Evolutionary conservation across 2,888 invertebrate genomes (phyloP), one percentile per base, ranked within the genome.

Genomic region (Volucella inanis): DNA sequence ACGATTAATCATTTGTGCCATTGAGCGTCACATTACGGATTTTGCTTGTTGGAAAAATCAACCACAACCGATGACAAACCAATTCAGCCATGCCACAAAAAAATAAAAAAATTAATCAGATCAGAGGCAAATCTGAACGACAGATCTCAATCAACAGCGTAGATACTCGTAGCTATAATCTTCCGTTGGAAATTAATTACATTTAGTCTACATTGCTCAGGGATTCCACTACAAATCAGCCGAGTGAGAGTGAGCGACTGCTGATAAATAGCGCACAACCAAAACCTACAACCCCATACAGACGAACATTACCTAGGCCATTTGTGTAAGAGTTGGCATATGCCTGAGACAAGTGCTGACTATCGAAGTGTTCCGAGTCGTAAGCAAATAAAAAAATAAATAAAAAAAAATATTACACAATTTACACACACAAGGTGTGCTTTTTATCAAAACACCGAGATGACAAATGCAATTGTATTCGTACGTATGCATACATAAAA

Each of bases 371-470:
- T 12, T 15, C 22, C 15, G n/a, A 15, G 64, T 57, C 57, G 54
- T 14, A 70, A 22, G 50, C 76, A 76, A 22, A 62, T 62, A 71
- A 76, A 76, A 59, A 77, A 77, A n/a, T n/a, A n/a, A n/a, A n/a
- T n/a, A 81, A 75, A 81, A 76, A 82, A n/a, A 10, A 71, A 55
- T 61, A 61, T 83, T 83, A 83, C 67, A 83, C 82, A 83, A 77
- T 74, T 43, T 55, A 31, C 22, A 59, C 38, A 47, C 52, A 43
- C 15, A 62, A 49, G 22, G 41, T 31, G 31, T 74, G 68, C 67
- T 54, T 55, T 74, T 18, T 22, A 22, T 22, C 18, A 22, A 1
- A 22, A 22, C 18, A 22, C 15, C 49, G 54, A 12, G 15, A 52
- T 15, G n/a, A 38, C 9, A 38, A 57, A 38, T 11, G 10, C 39